Conservation (phyloP, 1,140 invertebrate species). For the Venturia canescens region DNA sequence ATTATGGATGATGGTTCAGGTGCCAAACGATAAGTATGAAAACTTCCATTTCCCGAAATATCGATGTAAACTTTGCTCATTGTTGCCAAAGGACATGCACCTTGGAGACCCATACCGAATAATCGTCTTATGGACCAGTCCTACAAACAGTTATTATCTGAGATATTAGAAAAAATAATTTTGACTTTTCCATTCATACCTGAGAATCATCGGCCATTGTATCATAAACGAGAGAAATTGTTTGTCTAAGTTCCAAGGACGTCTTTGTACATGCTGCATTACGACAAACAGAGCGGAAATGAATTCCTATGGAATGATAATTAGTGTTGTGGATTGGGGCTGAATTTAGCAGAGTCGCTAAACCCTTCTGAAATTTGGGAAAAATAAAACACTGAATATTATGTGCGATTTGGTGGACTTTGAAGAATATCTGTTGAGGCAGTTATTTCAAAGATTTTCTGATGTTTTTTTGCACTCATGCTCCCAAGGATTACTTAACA, state of each 20-base stretch:
- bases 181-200: slow-evolving; percentile 50
- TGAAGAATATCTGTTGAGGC: too few relatives aligned
- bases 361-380: slow-evolving; percentile 81
- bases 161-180: not conserved
- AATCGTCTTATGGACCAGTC: slow-evolving; percentile 92
- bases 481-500: too few relatives aligned
- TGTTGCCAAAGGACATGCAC: slow-evolving; percentile 87
- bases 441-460: too few relatives aligned
- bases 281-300: slow-evolving; percentile 88
- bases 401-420: not conserved
- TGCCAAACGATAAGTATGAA: slow-evolving; percentile 78
- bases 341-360: slow-evolving; percentile 93
- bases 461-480: not conserved
- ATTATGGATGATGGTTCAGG: slow-evolving; percentile 79
- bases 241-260: slow-evolving; percentile 88
- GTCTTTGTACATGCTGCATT: slow-evolving; percentile 81
- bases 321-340: slow-evolving; percentile 94
- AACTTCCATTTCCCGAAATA: slow-evolving; percentile 81
- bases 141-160: slow-evolving; percentile 60
- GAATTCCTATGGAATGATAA: slow-evolving; percentile 93
- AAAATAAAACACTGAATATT: not conserved
- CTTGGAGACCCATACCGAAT: slow-evolving; percentile 89
- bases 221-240: slow-evolving; percentile 92
- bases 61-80: slow-evolving; percentile 91
- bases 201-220: slow-evolving; percentile 72